Conservation (phyloP, 1,140 invertebrate genomes). For the Venustaconcha ellipsiformis region DNA sequence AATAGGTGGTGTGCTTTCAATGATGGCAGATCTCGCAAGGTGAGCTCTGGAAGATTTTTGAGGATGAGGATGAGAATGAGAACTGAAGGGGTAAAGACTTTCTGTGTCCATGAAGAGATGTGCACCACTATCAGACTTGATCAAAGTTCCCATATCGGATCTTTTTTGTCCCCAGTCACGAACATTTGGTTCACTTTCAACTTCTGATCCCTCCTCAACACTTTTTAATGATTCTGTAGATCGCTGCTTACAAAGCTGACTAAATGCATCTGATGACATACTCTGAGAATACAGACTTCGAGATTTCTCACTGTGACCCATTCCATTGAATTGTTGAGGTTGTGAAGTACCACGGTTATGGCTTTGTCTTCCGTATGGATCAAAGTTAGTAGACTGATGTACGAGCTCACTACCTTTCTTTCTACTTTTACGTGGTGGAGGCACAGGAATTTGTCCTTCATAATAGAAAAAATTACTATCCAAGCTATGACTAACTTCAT, state of each 20-base stretch:
- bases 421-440: conserved; percentile 47
- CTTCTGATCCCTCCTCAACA: conserved; percentile 44
- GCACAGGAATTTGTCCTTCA: conserved; percentile 46
- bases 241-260: conserved; percentile 26
- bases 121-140: conserved; percentile 57
- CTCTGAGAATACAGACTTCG: conserved; percentile 18
- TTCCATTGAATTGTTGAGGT: not conserved
- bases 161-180: conserved; percentile 17
- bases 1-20: conserved; percentile 51
- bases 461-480: conserved; percentile 34
- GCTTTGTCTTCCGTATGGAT: conserved; percentile 22
- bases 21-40: conserved; percentile 11
- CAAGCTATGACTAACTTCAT: conserved; percentile 28
- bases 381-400: conserved; percentile 28
- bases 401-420: conserved; percentile 22
- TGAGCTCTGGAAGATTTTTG: conserved; percentile 6
- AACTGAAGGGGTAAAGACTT: conserved; percentile 8
- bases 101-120: conserved; percentile 56
- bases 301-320: conserved; percentile 11
- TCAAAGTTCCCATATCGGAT: conserved; percentile 36
- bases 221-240: conserved; percentile 48
- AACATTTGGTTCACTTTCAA: conserved; percentile 20
- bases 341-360: conserved; percentile 6
- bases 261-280: conserved; percentile 27
- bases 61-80: conserved; percentile 18